Conservation (phyloP, 2,797 vertebrate genomes). For the Todus mexicanus region DNA sequence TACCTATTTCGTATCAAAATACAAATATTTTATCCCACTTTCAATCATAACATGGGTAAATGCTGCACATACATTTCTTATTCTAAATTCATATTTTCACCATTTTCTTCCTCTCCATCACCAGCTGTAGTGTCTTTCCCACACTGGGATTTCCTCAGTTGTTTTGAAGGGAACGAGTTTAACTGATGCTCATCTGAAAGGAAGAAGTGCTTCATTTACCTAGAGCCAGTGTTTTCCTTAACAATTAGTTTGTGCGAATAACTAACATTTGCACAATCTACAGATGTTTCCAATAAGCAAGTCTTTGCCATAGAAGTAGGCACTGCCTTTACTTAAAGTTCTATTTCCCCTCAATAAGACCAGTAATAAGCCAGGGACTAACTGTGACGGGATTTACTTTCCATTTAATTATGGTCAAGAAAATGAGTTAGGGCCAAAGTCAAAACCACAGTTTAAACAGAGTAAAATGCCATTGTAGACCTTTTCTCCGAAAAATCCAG, state of each 20-base stretch:
- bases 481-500: not conserved
- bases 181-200: not conserved
- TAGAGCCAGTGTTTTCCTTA: not conserved
- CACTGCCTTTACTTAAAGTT: not conserved
- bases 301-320: not conserved
- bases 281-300: not conserved
- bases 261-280: not conserved
- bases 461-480: not conserved
- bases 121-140: not conserved
- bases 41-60: not conserved
- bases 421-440: not conserved
- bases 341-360: not conserved
- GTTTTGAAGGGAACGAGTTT: not conserved
- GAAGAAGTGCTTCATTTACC: not conserved
- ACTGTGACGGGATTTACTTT: not conserved
- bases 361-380: not conserved
- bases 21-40: not conserved
- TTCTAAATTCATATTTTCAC: not conserved
- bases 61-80: not conserved
- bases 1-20: not conserved
- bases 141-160: fast-evolving
- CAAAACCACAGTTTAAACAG: not conserved
- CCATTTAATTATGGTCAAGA: not conserved
- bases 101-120: not conserved
- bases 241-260: not conserved